phyloP scores from a whole-genome alignment of 2,797 vertebrate species.

The Alosa sapidissima region DNA sequence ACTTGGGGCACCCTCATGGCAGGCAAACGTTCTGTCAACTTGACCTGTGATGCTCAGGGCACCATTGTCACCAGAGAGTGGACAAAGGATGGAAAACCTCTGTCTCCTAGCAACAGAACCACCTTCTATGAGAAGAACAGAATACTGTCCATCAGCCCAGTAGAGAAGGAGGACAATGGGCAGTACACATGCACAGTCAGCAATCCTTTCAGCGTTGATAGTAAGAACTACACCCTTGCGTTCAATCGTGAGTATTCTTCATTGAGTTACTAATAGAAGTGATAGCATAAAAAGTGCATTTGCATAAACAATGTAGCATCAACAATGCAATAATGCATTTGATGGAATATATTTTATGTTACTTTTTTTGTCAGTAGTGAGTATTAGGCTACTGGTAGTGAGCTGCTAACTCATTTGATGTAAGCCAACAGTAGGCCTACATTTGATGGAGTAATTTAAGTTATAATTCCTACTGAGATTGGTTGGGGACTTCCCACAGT shows the following conservation, averaged over 20 bases:
- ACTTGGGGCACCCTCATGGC: conserved; percentile 36
- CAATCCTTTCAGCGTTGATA: conserved; percentile 46
- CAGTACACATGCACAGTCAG: conserved; percentile 55
- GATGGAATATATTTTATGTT: too few relatives aligned
- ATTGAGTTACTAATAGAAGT: too few relatives aligned
- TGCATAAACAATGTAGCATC: too few relatives aligned
- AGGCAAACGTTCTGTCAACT: conserved; percentile 41
- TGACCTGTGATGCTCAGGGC: conserved; percentile 62
- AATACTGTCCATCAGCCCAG: conserved; percentile 51
- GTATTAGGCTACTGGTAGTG: too few relatives aligned
- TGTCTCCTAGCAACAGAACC: conserved; percentile 32
- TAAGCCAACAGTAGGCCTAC: too few relatives aligned
- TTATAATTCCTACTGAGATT: too few relatives aligned
- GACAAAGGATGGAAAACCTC: conserved; percentile 52
- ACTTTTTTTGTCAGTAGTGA: too few relatives aligned
- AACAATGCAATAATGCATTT: too few relatives aligned
- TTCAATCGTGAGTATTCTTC: conserved; percentile 58
- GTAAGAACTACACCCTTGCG: conserved; percentile 19
- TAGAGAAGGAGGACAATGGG: conserved; percentile 55
- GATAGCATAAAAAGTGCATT: too few relatives aligned
- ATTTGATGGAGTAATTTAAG: too few relatives aligned
- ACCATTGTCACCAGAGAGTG: conserved; percentile 54
- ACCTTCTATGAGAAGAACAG: conserved; percentile 43
- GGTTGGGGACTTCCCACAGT: too few relatives aligned
- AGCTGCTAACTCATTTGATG: too few relatives aligned